Evolutionary conservation across 2,113 vertebrate genomes (phyloP).

Genomic region (Athene noctua): DNA sequence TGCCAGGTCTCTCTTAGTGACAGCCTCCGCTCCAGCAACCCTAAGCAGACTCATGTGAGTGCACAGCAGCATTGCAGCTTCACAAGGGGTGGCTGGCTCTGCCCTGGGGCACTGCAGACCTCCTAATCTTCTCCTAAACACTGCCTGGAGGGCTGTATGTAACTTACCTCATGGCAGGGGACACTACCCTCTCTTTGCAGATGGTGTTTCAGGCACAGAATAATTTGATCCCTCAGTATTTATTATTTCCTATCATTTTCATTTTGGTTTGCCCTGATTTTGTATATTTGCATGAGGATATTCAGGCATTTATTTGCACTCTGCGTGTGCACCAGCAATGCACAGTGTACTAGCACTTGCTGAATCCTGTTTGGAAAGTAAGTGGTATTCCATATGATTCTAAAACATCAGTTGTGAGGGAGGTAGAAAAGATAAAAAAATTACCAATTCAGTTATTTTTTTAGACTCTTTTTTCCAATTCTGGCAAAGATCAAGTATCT

Average conservation of each 20-base stretch:
- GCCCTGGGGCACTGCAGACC: background rate
- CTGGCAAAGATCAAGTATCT: background rate
- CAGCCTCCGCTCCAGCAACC: background rate
- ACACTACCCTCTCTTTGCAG: background rate
- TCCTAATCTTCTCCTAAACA: fast-evolving
- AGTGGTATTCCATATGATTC: background rate
- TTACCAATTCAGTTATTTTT: background rate
- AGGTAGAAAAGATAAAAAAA: background rate
- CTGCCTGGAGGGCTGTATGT: fast-evolving
- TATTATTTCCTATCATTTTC: background rate
- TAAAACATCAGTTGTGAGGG: background rate
- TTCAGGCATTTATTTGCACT: background rate
- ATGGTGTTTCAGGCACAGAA: background rate
- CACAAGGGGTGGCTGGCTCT: background rate
- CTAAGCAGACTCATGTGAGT: background rate
- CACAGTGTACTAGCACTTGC: fast-evolving
- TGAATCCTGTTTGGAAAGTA: background rate
- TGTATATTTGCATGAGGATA: background rate
- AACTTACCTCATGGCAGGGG: fast-evolving
- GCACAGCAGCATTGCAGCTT: background rate
- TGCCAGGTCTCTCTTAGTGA: fast-evolving
- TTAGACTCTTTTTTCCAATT: background rate
- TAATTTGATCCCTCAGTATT: background rate
- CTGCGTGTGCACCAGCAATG: too few relatives aligned
- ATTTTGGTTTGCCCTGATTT: background rate